Base-by-base conservation (phyloP, 1,140 invertebrate genomes). In the Ladona fulva region DNA sequence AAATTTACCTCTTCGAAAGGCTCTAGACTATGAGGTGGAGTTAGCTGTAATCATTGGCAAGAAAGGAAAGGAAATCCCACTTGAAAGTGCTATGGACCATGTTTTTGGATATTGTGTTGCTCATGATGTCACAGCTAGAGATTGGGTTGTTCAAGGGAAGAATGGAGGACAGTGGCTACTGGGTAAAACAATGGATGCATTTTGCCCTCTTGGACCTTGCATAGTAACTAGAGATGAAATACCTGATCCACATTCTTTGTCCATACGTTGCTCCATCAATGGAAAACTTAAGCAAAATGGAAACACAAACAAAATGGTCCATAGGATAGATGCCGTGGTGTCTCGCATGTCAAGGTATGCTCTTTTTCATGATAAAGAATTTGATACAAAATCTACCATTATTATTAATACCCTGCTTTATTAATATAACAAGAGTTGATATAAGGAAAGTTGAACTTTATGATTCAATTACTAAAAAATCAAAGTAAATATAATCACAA, bases 21-120 rank as follows among this genome's bases (percentile, higher is more conserved):
- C 92, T 87, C 88, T 96, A 6, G 95, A 97, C 84, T 97, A 93
- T 92, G 95, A 97, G 86, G 94, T 95, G 0, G 95, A 97, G 83
- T 83, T 97, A 44, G 92, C 90, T 0, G 91, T 96, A 77, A 90
- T 97, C 0, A 95, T 97, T 80, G 94, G 95, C 24, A 94, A 92
- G 84, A 88, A 87, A 80, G 92, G 91, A 14, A 92, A 91, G 80
- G 85, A 89, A 74, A 89, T 96, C 25, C 85, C 88, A 66, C 89
- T 89, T 74, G 86, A 90, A 0, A 84, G 93, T 42, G 94, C 93
- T 0, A 89, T 92, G 80, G 88, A 94, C n/a, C 90, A 92, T 82
- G 90, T 97, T 0, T 92, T 95, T 81, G 95, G 95, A 0, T 97
- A 95, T 81, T 95, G 93, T 0, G 88, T 96, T 0, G 94, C 94